Conservation (phyloP, 1,140 invertebrate genomes). For the Dryas iulia region DNA sequence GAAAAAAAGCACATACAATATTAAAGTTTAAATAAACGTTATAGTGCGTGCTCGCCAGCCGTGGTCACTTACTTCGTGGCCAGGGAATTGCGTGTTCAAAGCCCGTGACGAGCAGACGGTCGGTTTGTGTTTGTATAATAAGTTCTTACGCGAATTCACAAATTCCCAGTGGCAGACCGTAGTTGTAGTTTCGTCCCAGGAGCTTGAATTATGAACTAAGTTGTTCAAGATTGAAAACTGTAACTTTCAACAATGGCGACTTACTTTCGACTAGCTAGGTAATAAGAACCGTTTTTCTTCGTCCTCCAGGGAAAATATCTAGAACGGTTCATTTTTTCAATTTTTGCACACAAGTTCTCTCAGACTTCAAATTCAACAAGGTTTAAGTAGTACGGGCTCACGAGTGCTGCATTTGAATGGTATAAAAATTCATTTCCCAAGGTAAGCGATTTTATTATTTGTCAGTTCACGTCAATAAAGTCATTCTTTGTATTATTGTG, state of each 20-base stretch:
- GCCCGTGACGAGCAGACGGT: slow-evolving; percentile 13
- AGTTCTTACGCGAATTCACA: slow-evolving; percentile 45
- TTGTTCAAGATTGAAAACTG: slow-evolving; percentile 67
- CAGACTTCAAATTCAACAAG: slow-evolving; percentile 18
- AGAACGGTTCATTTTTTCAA: slow-evolving; percentile 22
- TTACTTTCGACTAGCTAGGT: slow-evolving; percentile 47
- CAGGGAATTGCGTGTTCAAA: slow-evolving; percentile 22
- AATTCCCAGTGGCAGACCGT: slow-evolving; percentile 49
- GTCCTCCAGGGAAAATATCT: slow-evolving; percentile 37
- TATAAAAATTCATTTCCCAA: slow-evolving; percentile 22
- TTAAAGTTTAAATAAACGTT: neutral
- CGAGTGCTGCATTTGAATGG: slow-evolving; percentile 13
- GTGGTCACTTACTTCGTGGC: slow-evolving; percentile 6
- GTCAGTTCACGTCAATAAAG: neutral
- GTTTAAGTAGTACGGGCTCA: slow-evolving; percentile 16
- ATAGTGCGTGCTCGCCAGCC: neutral
- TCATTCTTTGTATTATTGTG: neutral
- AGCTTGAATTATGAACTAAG: slow-evolving; percentile 63
- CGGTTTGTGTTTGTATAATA: slow-evolving; percentile 36
- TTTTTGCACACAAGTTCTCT: slow-evolving; percentile 17
- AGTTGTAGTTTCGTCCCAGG: slow-evolving; percentile 47
- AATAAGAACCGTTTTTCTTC: slow-evolving; percentile 59
- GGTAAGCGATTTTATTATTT: neutral
- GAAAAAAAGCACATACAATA: neutral
- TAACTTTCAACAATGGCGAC: slow-evolving; percentile 63